A percentile compares a stretch with the other conserved stretches of the same genome.
Conservation (phyloP, 2,113 vertebrate genomes). For the Dipodomys spectabilis region DNA sequence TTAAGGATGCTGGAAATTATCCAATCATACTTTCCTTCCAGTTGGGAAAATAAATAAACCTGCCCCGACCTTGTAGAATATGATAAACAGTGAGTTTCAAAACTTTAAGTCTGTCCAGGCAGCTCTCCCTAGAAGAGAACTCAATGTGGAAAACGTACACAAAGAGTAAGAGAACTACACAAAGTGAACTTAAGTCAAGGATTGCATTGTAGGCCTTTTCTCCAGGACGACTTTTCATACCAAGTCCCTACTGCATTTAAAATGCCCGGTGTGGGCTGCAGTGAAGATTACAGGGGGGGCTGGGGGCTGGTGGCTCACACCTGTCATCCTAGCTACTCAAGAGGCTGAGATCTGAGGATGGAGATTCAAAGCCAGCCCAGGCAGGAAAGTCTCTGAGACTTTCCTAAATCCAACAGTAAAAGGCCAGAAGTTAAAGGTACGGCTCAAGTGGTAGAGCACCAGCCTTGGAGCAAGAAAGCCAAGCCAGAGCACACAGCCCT, state of each 20-base stretch:
- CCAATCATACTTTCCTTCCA: slow-evolving; percentile 40
- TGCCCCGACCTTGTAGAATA: slow-evolving; percentile 8
- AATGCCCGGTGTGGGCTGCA: not conserved
- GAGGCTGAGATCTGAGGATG: too few relatives aligned
- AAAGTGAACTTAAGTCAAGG: not conserved
- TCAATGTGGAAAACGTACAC: not conserved
- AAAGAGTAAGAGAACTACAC: not conserved
- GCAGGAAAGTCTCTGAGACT: too few relatives aligned
- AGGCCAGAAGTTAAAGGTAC: slow-evolving; percentile 14
- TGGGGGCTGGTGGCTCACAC: too few relatives aligned
- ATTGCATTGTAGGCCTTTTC: not conserved
- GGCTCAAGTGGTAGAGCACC: too few relatives aligned
- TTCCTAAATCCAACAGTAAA: not conserved
- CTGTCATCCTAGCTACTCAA: too few relatives aligned
- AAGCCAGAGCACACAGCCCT: too few relatives aligned
- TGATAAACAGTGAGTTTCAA: slow-evolving; percentile 30
- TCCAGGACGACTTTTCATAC: not conserved
- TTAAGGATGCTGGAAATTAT: slow-evolving; percentile 26
- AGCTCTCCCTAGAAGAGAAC: slow-evolving; percentile 31
- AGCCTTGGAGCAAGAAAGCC: too few relatives aligned
- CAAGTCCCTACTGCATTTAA: not conserved
- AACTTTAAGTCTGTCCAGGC: not conserved
- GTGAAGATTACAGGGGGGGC: too few relatives aligned
- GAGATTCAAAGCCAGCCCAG: too few relatives aligned
- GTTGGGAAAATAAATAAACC: slow-evolving; percentile 15